Evolutionary conservation across 2,797 vertebrate species (phyloP).

Genomic region (Euthynnus affinis): DNA sequence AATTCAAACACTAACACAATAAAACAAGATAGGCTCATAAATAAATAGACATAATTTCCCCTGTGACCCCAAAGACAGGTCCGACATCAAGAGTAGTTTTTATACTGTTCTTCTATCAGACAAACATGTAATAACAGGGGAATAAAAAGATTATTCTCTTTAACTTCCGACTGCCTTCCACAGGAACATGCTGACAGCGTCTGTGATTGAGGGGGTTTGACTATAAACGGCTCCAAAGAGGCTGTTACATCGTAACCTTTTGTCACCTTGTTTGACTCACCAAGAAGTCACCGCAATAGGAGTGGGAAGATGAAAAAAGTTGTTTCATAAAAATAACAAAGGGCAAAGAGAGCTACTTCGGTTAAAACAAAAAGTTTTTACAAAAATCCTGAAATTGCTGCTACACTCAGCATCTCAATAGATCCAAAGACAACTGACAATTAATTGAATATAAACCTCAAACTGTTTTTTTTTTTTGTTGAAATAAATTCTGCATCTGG

Average conservation of each 20-base stretch:
- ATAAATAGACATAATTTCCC: slow-evolving; percentile 72
- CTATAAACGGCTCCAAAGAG: slow-evolving; percentile 38
- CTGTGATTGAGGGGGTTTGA: slow-evolving; percentile 46
- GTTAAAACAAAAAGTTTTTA: not conserved
- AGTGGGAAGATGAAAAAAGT: slow-evolving; percentile 32
- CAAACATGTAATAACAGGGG: slow-evolving; percentile 44
- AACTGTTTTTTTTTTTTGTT: not conserved
- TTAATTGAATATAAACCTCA: not conserved
- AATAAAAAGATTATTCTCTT: slow-evolving; percentile 48
- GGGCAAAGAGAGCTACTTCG: not conserved
- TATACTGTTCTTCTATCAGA: slow-evolving; percentile 23
- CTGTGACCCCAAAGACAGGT: slow-evolving; percentile 49
- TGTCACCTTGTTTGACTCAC: slow-evolving; percentile 56
- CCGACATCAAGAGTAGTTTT: slow-evolving; percentile 20
- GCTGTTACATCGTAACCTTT: slow-evolving; percentile 18
- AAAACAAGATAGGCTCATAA: slow-evolving; percentile 62
- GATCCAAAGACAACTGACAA: not conserved
- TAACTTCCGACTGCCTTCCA: slow-evolving; percentile 21
- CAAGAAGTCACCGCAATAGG: slow-evolving; percentile 10
- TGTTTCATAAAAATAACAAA: slow-evolving; percentile 37
- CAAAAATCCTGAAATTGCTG: not conserved
- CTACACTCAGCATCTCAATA: not conserved
- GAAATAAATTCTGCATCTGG: not conserved
- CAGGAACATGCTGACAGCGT: slow-evolving; percentile 1
- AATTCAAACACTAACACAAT: slow-evolving; percentile 69